Conservation (phyloP, 2,797 vertebrate species). For the Echeneis naucrates region DNA sequence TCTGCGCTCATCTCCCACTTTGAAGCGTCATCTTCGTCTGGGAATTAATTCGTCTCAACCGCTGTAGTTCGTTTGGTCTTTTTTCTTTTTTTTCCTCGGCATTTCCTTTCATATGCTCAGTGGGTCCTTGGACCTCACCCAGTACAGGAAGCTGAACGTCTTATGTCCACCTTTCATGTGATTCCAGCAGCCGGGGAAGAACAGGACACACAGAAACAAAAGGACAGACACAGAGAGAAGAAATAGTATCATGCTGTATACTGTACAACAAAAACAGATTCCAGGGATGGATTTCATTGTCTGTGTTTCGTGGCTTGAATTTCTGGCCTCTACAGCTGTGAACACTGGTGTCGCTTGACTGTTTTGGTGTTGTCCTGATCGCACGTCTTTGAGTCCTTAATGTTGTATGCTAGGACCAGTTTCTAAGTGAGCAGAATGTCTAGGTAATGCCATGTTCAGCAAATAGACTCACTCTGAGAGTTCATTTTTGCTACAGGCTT, state of each 20-base stretch:
- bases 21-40: slow-evolving; percentile 53
- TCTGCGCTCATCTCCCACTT: slow-evolving; percentile 23
- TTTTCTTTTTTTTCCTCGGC: slow-evolving; percentile 59
- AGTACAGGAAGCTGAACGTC: slow-evolving; percentile 73
- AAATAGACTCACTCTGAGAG: neutral
- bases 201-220: slow-evolving; percentile 34
- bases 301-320: too few relatives aligned
- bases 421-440: too few relatives aligned
- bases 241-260: neutral
- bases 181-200: slow-evolving; percentile 62
- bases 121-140: slow-evolving; percentile 67
- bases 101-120: slow-evolving; percentile 65
- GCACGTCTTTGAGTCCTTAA: slow-evolving; percentile 16
- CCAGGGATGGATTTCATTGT: slow-evolving; percentile 49
- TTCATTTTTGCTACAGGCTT: neutral
- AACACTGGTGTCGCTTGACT: slow-evolving; percentile 20
- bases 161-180: slow-evolving; percentile 73
- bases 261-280: slow-evolving; percentile 38
- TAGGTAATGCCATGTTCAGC: too few relatives aligned
- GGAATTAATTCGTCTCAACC: slow-evolving; percentile 52
- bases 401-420: too few relatives aligned
- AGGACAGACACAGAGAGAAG: slow-evolving; percentile 11
- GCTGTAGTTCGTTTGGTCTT: slow-evolving; percentile 59
- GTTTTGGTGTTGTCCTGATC: slow-evolving; percentile 37
- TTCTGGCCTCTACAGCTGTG: too few relatives aligned